Base-by-base conservation (phyloP, 2,113 vertebrate species). In the Nothocercus julius region DNA sequence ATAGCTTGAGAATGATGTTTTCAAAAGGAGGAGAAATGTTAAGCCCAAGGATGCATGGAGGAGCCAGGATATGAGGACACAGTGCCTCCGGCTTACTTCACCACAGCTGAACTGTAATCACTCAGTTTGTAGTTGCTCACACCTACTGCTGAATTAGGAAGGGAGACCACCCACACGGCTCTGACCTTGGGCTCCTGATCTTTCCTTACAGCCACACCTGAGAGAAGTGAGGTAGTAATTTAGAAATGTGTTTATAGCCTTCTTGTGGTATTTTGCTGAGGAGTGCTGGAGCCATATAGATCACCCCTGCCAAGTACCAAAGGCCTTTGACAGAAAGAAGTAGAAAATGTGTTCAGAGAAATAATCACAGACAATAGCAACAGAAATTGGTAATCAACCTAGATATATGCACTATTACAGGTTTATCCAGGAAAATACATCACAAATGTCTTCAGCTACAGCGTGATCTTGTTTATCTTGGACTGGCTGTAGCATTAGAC, bases 41-140 rank as follows among this genome's bases (percentile, higher is more conserved):
- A 62, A 4, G 7, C 42, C 42, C 40, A 44, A 38, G 27, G 22
- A 49, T n/a, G 8, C 32, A 15, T 42, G 42, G n/a, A 88, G 53
- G 25, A 87, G 9, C 11, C 62, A 67, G 32, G 36, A 34, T 59
- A 67, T 8, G 19, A 44, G 45, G 49, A 61, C 0, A 1, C 32
- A 87, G 22, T 27, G 49, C 19, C 21, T 62, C 32, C 16, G 77
- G 38, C 54, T 38, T 58, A 2, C 7, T 28, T 69, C 69, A 30
- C 13, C 13, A 25, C 19, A 45, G 9, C n/a, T 27, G 20, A 0
- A 28, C 2, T 12, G 1, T 40, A 21, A 59, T 27, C 12, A 7
- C 12, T 78, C 0, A 0, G 28, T 6, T 47, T 7, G 22, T 27
- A 58, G 64, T 11, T 25, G n/a, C 7, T 87, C 19, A 7, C 0